Conservation (phyloP, 2,113 vertebrate species). For the Eublepharis macularius region DNA sequence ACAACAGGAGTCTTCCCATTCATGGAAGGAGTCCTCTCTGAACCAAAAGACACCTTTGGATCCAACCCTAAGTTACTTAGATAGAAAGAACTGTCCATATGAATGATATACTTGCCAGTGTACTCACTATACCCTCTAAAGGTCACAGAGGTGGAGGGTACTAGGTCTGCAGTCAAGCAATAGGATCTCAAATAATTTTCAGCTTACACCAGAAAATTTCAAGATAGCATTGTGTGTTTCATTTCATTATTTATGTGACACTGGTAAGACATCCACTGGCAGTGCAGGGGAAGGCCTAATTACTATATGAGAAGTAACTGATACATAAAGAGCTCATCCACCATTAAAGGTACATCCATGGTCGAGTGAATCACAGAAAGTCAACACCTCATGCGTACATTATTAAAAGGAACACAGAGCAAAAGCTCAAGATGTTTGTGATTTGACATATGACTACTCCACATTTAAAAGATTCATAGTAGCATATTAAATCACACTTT, state of each 20-base stretch:
- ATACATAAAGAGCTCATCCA: not conserved
- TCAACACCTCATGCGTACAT: not conserved
- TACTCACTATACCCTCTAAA: not conserved
- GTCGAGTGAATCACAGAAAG: not conserved
- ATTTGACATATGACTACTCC: not conserved
- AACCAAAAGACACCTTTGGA: too few species aligned
- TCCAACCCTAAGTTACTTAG: not conserved
- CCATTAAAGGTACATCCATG: not conserved
- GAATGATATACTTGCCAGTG: not conserved
- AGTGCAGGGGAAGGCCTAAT: slow-evolving; percentile 10
- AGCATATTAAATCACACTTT: not conserved
- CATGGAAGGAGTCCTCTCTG: too few species aligned
- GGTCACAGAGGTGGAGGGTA: not conserved
- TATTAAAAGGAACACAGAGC: slow-evolving; percentile 11
- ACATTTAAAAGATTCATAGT: not conserved
- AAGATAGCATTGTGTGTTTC: slow-evolving; percentile 17
- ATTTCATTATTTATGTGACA: slow-evolving; percentile 26
- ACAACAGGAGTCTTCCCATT: too few species aligned
- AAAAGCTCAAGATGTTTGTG: not conserved
- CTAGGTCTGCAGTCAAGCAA: not conserved
- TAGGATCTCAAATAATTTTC: not conserved
- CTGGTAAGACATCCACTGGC: not conserved
- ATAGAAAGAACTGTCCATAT: not conserved
- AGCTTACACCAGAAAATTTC: slow-evolving; percentile 4
- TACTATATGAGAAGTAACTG: slow-evolving; percentile 11